Base-by-base conservation (phyloP, 2,888 invertebrate species). In the Eilema sororculum region DNA sequence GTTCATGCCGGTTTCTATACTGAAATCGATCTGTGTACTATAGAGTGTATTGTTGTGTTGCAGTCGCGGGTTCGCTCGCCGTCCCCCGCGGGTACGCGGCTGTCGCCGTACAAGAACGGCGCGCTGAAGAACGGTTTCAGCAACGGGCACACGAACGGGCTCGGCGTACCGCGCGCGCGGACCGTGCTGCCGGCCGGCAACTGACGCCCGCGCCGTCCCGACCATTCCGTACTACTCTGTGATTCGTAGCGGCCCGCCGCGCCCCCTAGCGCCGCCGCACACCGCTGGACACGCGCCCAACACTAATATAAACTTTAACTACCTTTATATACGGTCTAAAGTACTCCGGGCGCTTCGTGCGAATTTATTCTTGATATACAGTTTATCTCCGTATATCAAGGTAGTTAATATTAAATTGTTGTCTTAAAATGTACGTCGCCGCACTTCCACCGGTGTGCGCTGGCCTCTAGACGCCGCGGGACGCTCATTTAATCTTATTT, bases 131-230 rank as follows among this genome's bases (percentile, higher is more conserved):
- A 93, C 85, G 94, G 94, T 1, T 91, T 82, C 88, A 91, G 87
- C 84, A 92, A 93, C 87, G 93, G 93, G 0, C 92, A 90, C 86
- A 74, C 86, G 0, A 91, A 90, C 86, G 74, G 86, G 74, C 85
- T 86, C 85, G 74, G 88, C 6, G 57, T 82, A 20, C 79, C 77
- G 74, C 91, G 91, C 80, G 91, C 90, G 77, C 93, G 95, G 75
- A 91, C 94, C 68, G 92, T 93, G 74, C 90, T 94, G 81, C 93
- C 94, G 59, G 94, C 94, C 80, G 93, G 95, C 80, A 94, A 95
- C 94, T 94, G 94, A 94, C 92, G 86, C 74, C 73, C 84, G 78
- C 69, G 83, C 78, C 80, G 78, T 75, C 80, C 76, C 69, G 76
- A 81, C 83, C 90, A 87, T 87, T 87, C 90, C 88, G 81, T 83